Percentiles rank a stretch among this genome's conserved stretches.
These are phyloP conservation scores for Anodontia alba DNA, from an alignment of 2,888 invertebrate species.

Conservation along the genomic window DNA sequence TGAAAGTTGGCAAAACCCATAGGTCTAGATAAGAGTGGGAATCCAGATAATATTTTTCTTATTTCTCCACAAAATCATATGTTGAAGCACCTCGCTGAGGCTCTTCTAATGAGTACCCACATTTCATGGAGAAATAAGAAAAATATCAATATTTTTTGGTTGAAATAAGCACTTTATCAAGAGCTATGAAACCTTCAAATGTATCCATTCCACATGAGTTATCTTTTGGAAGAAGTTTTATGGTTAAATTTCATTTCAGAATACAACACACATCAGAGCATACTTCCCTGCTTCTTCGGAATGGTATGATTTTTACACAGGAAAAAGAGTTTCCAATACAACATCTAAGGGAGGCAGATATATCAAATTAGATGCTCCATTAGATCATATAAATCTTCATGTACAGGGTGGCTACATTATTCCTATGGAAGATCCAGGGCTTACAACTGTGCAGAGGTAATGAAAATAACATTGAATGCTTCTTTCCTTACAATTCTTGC, in stretches of 20 bases:
- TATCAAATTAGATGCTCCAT: constrained; percentile 86
- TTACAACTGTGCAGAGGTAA: constrained; percentile 81
- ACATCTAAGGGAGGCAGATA: constrained; percentile 23
- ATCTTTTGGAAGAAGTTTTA: too few relatives aligned
- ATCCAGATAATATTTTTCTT: too few relatives aligned
- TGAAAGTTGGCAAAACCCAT: too few relatives aligned
- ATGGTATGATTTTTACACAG: constrained; percentile 70
- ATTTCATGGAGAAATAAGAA: too few relatives aligned
- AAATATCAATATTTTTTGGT: too few relatives aligned
- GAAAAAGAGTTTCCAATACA: constrained; percentile 11
- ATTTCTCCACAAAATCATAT: too few relatives aligned
- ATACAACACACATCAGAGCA: constrained; percentile 46
- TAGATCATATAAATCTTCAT: constrained; percentile 88
- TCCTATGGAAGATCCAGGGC: constrained; percentile 88
- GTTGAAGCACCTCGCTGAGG: too few relatives aligned
- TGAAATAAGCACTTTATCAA: too few relatives aligned
- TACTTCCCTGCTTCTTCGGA: constrained; percentile 62
- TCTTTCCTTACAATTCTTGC: not conserved
- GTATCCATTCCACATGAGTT: too few relatives aligned
- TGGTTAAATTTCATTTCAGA: constrained; percentile 50
- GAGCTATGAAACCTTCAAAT: too few relatives aligned
- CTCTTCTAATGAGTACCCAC: too few relatives aligned
- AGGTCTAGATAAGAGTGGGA: too few relatives aligned
- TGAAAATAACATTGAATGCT: not conserved
- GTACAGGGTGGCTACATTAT: constrained; percentile 90